Evolutionary conservation across 2,113 vertebrate genomes (phyloP), one percentile per base, ranked within the genome.

Genomic region (Cacatua alba): DNA sequence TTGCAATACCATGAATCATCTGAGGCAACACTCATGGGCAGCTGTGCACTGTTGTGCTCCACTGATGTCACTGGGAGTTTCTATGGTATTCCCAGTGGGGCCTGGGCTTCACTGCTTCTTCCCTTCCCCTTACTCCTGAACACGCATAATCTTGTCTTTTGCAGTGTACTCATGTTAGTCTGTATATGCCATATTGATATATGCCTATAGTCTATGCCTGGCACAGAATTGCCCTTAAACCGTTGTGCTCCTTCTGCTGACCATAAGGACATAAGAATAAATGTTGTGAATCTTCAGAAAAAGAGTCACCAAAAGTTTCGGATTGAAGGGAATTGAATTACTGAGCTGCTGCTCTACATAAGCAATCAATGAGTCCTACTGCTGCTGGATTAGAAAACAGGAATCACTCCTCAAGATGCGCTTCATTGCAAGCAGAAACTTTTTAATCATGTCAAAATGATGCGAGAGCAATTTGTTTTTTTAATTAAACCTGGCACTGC

Each of bases 61-160:
- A 2, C 31, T 51, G 48, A 8, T 57, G 43, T 26, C 44, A 48
- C 18, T 16, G 60, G 26, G 39, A 62, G 19, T 28, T 78, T 29
- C 31, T 65, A 62, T 51, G 51, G 33, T 16, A 55, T 52, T 31
- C 37, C 53, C 71, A 57, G 18, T 2, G n/a, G 28, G 60, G 35
- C 39, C 51, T 46, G 18, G 10, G 6, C 48, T 68, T 76, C 8
- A 5, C 37, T 33, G 16, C 63, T 55, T 8, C 49, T 86, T 86
- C 0, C 0, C 29, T 11, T 69, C 9, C 15, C 10, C 13, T 13
- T 9, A 25, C 6, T 33, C 78, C 23, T 10, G 0, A 72, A 52
- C 4, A 2, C 19, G 24, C 14, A 31, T 1, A 4, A 1, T 21
- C 57, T 82, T 4, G 1, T 60, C 44, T 88, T 85, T 46, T 5